Evolutionary conservation across 2,797 vertebrate species (phyloP).

Genomic region (Erpetoichthys calabaricus): DNA sequence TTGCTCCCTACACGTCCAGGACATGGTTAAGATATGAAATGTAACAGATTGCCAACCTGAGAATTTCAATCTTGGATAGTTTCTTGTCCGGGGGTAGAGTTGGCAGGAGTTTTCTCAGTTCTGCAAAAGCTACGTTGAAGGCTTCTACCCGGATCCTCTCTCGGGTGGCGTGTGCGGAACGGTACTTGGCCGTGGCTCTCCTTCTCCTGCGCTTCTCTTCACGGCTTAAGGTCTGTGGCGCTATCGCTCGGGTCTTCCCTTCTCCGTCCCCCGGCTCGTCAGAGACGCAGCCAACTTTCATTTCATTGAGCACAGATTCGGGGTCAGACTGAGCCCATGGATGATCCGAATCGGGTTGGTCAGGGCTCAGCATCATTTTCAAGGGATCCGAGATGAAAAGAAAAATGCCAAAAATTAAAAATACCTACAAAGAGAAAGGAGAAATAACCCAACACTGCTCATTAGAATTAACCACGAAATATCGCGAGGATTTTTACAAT

Average conservation of each 20-base stretch:
- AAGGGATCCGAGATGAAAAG: slow-evolving; percentile 13
- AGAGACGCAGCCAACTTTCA: slow-evolving; percentile 55
- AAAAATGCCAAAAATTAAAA: background rate
- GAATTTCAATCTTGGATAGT: slow-evolving; percentile 73
- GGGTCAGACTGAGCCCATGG: slow-evolving; percentile 59
- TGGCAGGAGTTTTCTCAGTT: slow-evolving; percentile 63
- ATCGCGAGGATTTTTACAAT: too few relatives aligned
- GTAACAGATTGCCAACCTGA: slow-evolving; percentile 67
- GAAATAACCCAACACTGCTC: slow-evolving; percentile 9
- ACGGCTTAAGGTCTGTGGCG: slow-evolving; percentile 64
- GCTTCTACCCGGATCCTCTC: slow-evolving; percentile 67
- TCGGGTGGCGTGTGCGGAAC: slow-evolving; percentile 63
- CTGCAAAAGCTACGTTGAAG: slow-evolving; percentile 66
- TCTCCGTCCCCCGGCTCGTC: slow-evolving; percentile 64
- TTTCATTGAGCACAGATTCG: slow-evolving; percentile 59
- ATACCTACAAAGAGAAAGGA: slow-evolving; percentile 6
- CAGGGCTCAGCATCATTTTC: slow-evolving; percentile 81
- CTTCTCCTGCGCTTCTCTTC: slow-evolving; percentile 63
- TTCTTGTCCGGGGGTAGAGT: slow-evolving; percentile 73
- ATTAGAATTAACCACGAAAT: too few relatives aligned
- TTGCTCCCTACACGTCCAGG: slow-evolving; percentile 47
- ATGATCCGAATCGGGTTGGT: slow-evolving; percentile 68
- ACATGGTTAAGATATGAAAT: slow-evolving; percentile 74
- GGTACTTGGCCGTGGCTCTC: slow-evolving; percentile 59
- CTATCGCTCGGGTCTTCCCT: slow-evolving; percentile 37